phyloP scores from a whole-genome alignment of 37 sponge, comb jelly and placozoan genomes.

The Halisarca cf. caerulea region DNA sequence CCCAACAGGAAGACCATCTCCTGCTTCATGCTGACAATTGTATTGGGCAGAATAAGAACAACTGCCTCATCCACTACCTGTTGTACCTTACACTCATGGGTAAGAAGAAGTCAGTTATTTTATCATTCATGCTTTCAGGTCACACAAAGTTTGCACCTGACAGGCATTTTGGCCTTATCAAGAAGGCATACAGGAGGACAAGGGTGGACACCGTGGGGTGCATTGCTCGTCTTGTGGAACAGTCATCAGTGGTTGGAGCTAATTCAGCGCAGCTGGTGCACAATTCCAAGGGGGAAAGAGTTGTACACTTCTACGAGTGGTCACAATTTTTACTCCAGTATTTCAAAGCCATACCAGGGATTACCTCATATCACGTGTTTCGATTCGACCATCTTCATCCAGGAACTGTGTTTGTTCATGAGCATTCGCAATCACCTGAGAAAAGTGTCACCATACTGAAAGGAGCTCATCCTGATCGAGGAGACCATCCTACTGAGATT shows the following conservation, averaged over 20 bases:
- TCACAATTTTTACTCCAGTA: background rate
- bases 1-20: background rate
- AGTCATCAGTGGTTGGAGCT: background rate
- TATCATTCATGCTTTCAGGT: background rate
- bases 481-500: background rate
- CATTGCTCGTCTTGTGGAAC: background rate
- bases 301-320: constrained; percentile 1
- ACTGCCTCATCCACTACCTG: background rate
- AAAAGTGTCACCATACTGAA: background rate
- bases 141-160: background rate
- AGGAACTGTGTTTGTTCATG: background rate
- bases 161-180: background rate
- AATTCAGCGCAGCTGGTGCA: background rate
- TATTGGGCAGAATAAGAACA: background rate
- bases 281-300: background rate
- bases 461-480: background rate
- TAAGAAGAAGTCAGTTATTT: background rate
- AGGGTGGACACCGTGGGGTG: background rate
- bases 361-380: constrained; percentile 15
- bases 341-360: background rate
- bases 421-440: background rate
- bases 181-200: background rate
- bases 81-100: background rate
- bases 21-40: background rate
- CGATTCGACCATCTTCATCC: background rate